These are phyloP conservation scores for Pheosia tremula DNA, from an alignment of 2,888 invertebrate genomes.

Conservation along the genomic window DNA sequence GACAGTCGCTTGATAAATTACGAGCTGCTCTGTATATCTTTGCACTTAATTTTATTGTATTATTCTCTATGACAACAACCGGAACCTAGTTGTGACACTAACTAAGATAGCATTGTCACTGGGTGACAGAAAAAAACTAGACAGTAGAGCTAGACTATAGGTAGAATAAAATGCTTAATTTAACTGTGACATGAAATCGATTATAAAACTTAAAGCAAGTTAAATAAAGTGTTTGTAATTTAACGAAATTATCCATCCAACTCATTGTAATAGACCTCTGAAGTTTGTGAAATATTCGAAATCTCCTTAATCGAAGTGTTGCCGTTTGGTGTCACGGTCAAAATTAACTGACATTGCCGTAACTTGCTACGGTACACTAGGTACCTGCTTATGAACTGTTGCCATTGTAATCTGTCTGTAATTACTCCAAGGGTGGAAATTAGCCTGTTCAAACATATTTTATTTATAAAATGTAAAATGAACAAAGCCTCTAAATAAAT, in stretches of 20 bases:
- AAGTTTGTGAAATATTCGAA: constrained; percentile 57
- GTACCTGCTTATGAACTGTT: constrained; percentile 14
- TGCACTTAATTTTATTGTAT: constrained; percentile 17
- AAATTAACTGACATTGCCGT: constrained; percentile 50
- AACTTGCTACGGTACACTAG: constrained; percentile 51
- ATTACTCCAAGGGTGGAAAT: constrained; percentile 8
- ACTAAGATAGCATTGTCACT: not conserved
- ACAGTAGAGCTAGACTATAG: not conserved
- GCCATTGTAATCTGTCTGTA: constrained; percentile 12
- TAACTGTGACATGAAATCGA: constrained; percentile 4
- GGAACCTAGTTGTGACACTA: constrained; percentile 1
- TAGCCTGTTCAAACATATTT: constrained; percentile 1
- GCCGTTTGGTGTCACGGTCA: constrained; percentile 55
- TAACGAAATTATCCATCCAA: constrained; percentile 25
- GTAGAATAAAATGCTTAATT: not conserved
- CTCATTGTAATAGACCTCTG: constrained; percentile 34
- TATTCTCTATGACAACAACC: not conserved
- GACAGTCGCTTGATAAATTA: constrained; percentile 24
- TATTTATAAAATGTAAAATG: not conserved
- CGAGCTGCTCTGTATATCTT: constrained; percentile 18
- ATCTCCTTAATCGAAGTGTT: constrained; percentile 46
- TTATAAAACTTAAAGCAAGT: constrained; percentile 8
- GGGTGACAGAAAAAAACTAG: not conserved
- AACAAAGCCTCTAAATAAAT: constrained; percentile 3
- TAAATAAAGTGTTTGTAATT: constrained; percentile 12